Conservation (phyloP, 2,888 invertebrate genomes). For the Lochmaea crataegi region DNA sequence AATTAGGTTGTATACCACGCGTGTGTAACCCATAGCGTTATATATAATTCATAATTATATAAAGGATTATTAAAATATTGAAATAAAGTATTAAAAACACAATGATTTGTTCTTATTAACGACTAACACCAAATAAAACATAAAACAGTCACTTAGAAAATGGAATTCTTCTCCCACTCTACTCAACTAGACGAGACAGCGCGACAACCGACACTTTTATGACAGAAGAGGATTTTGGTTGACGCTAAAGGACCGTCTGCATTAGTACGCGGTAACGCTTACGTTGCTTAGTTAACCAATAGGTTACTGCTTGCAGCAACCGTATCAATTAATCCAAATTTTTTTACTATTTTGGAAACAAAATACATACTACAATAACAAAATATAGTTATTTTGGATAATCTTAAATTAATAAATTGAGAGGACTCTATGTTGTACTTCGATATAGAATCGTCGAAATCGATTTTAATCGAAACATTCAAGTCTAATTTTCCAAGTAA, state of each 20-base stretch:
- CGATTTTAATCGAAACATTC: too few relatives aligned
- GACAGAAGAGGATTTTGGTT: slow-evolving; percentile 19
- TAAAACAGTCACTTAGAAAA: slow-evolving; percentile 34
- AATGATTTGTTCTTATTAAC: slow-evolving; percentile 32
- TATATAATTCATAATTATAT: slow-evolving; percentile 45
- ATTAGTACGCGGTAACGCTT: background rate
- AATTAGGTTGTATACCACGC: slow-evolving; percentile 54
- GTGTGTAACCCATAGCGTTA: slow-evolving; percentile 48
- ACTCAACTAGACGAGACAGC: slow-evolving; percentile 19
- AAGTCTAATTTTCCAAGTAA: too few relatives aligned
- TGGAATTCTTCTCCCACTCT: slow-evolving; percentile 31
- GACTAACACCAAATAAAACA: slow-evolving; percentile 35
- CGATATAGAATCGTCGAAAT: too few relatives aligned
- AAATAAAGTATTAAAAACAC: slow-evolving; percentile 46
- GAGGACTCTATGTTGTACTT: too few relatives aligned
- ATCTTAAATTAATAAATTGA: too few relatives aligned
- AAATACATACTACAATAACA: too few relatives aligned
- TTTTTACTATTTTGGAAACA: too few relatives aligned
- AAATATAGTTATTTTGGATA: too few relatives aligned
- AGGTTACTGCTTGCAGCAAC: background rate
- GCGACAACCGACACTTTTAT: slow-evolving; percentile 29
- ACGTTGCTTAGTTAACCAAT: background rate
- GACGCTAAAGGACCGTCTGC: background rate
- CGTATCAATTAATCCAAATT: too few relatives aligned
- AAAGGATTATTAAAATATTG: slow-evolving; percentile 41